Evolutionary conservation across 2,113 vertebrate species (phyloP).

Genomic region (Halichoerus grypus): DNA sequence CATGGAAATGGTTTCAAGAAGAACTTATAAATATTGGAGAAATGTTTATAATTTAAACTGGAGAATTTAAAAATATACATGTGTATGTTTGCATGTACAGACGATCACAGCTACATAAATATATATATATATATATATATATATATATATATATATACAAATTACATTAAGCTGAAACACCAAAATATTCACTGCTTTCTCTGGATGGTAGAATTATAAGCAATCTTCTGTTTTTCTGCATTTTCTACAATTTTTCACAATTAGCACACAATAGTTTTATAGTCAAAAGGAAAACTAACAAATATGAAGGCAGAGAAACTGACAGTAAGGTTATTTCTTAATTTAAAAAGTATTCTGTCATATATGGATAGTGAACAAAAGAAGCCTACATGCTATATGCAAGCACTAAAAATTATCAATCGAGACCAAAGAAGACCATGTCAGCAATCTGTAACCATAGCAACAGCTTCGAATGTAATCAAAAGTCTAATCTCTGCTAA

Average conservation of each 20-base stretch:
- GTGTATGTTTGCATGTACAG: not conserved
- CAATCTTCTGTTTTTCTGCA: not conserved
- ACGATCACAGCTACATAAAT: slow-evolving; percentile 9
- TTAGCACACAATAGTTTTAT: slow-evolving; percentile 39
- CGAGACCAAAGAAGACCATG: slow-evolving; percentile 10
- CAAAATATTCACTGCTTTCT: slow-evolving; percentile 49
- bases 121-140: not conserved
- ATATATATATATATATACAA: not conserved
- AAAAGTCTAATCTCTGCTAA: slow-evolving; percentile 41
- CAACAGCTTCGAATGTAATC: slow-evolving; percentile 57
- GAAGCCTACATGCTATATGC: not conserved
- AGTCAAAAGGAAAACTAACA: slow-evolving; percentile 20
- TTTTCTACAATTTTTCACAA: slow-evolving; percentile 45
- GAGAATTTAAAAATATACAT: not conserved
- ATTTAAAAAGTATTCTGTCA: slow-evolving; percentile 50
- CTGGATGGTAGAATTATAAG: not conserved
- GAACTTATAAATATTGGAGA: slow-evolving; percentile 42
- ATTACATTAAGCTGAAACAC: not conserved
- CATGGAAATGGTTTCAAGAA: slow-evolving; percentile 2
- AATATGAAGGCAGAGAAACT: slow-evolving; percentile 51
- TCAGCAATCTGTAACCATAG: slow-evolving; percentile 1
- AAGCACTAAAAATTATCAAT: slow-evolving; percentile 38
- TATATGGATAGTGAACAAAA: not conserved
- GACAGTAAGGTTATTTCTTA: slow-evolving; percentile 47
- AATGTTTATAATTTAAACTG: not conserved